Evolutionary conservation across 1,140 invertebrate genomes (phyloP).

Genomic region (Drusus annulatus): DNA sequence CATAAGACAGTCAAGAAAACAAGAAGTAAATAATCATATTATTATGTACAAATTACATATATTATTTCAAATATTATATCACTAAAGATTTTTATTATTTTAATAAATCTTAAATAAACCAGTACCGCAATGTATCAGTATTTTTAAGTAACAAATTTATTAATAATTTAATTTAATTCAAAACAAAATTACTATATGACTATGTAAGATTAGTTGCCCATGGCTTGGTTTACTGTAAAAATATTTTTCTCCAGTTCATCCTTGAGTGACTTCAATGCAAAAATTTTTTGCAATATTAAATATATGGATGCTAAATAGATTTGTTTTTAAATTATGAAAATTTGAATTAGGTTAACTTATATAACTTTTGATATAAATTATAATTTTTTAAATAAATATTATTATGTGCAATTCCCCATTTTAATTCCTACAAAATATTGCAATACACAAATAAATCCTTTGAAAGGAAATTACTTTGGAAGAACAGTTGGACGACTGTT

Average conservation of each 20-base stretch:
- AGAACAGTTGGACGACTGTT: slow-evolving; percentile 35
- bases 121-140: background rate
- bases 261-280: background rate
- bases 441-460: slow-evolving; percentile 33
- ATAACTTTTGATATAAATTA: background rate
- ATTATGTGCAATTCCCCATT: slow-evolving; percentile 31
- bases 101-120: slow-evolving; percentile 5
- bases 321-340: too few species aligned
- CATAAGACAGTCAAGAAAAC: background rate
- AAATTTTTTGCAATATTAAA: background rate
- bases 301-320: too few species aligned
- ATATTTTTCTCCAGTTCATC: background rate
- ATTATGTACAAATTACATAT: background rate
- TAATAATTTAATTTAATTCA: background rate
- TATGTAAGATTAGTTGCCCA: slow-evolving; percentile 29
- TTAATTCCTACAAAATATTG: slow-evolving; percentile 29
- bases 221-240: slow-evolving; percentile 14
- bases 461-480: slow-evolving; percentile 33
- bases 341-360: background rate
- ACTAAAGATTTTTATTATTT: background rate
- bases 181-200: background rate
- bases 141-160: background rate
- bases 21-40: slow-evolving; percentile 1
- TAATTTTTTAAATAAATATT: background rate
- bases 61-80: slow-evolving; percentile 1